Conservation (phyloP, 1,140 invertebrate genomes). For the Ephestia elutella region DNA sequence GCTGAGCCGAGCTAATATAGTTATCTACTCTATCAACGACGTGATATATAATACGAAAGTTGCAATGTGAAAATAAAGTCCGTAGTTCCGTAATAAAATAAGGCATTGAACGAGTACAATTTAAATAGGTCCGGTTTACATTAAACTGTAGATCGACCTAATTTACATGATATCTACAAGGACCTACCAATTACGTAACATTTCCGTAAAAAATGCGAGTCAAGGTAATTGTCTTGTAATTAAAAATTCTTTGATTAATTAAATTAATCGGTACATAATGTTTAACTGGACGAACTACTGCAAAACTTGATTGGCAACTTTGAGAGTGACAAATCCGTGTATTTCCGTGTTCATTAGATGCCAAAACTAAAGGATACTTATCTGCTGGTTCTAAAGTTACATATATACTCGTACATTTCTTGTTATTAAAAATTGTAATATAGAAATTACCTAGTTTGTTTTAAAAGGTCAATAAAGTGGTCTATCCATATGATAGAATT, state of each 20-base stretch:
- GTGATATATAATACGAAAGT: background rate
- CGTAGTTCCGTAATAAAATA: background rate
- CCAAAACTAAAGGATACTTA: too few species aligned
- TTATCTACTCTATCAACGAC: background rate
- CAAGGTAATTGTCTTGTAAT: constrained; percentile 25
- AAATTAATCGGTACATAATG: constrained; percentile 14
- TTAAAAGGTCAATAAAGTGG: too few species aligned
- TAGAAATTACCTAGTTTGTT: too few species aligned
- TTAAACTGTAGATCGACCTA: constrained; percentile 22
- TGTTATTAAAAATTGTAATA: too few species aligned
- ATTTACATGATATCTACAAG: constrained; percentile 40
- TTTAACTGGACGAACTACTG: background rate
- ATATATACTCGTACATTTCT: too few species aligned
- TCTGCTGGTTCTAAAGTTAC: too few species aligned
- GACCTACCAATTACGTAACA: constrained; percentile 35
- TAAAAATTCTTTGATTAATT: constrained; percentile 23
- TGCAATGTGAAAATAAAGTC: background rate
- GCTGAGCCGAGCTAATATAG: background rate
- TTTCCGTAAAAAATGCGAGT: constrained; percentile 35
- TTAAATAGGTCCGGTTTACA: constrained; percentile 19
- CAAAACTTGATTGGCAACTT: background rate
- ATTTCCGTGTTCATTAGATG: background rate
- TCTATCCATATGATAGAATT: too few species aligned
- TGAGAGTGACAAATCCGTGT: background rate
- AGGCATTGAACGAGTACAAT: background rate